Base-by-base conservation (phyloP, 2,113 vertebrate genomes). In the Manacus vitellinus region DNA sequence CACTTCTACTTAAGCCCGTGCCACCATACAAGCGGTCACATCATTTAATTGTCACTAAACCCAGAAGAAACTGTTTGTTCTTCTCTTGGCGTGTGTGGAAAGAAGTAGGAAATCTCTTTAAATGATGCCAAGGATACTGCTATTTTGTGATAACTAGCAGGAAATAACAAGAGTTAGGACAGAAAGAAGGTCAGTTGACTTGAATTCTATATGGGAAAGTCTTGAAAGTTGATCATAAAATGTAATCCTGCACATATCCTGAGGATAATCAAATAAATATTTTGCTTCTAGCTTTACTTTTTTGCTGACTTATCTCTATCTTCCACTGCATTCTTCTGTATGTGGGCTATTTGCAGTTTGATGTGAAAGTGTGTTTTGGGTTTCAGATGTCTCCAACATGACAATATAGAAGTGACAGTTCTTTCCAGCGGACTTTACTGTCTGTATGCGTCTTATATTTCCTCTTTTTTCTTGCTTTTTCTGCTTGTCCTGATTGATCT, bases 21-120 rank as follows among this genome's bases (percentile, higher is more conserved):
- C 78, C 46, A 59, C 76, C 0, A 0, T 92, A 61, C 71, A 63
- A 39, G 55, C 1, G 0, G 25, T 55, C 37, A 27, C 56, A 74
- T 70, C 28, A 14, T 74, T 74, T 76, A 88, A 70, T 80, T 84
- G 72, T 92, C 88, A 77, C 61, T 92, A 74, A 93, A 77, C 25
- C 6, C 31, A 70, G 35, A 67, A 90, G 75, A 93, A 93, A 73
- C 52, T 85, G 59, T 79, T 95, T 91, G 63, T 76, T 92, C 79
- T 94, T 85, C 58, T 49, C 52, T 85, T 80, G 75, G 75, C 1
- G 1, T 92, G 68, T 77, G 47, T 92, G 92, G 82, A 85, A 95
- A 93, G 67, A 88, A 90, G 55, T 94, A 96, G 95, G 94, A 97
- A 96, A 94, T 95, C 10, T 96, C 71, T 88, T 52, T 79, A 91